Conservation (phyloP, 2,797 vertebrate species). For the Antennarius maculatus region DNA sequence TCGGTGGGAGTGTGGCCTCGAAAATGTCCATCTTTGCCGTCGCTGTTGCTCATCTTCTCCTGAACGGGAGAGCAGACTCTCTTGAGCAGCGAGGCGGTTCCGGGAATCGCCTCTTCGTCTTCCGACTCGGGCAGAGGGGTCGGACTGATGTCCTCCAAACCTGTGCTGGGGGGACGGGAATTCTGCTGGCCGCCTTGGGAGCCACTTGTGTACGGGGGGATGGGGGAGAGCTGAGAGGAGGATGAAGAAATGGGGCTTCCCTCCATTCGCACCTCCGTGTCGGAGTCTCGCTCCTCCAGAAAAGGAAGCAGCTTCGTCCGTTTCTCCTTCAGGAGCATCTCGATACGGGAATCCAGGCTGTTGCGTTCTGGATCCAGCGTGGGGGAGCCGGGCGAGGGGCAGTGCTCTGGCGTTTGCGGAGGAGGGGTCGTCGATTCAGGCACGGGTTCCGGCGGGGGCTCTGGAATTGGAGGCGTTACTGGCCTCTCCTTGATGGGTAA, state of each 20-base stretch:
- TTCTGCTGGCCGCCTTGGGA: constrained; percentile 84
- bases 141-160: constrained; percentile 96
- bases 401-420: constrained; percentile 88
- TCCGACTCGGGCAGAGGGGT: constrained; percentile 96
- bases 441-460: constrained; percentile 72
- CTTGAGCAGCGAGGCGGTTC: constrained; percentile 79
- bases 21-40: constrained; percentile 82
- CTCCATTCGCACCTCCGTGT: constrained; percentile 93
- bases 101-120: constrained; percentile 85
- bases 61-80: constrained; percentile 77
- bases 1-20: constrained; percentile 85
- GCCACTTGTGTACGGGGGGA: constrained; percentile 84
- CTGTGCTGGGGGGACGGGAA: constrained; percentile 91
- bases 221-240: constrained; percentile 95
- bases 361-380: constrained; percentile 89
- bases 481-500: constrained; percentile 87
- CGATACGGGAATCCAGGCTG: constrained; percentile 97
- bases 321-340: constrained; percentile 98
- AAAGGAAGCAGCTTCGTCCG: constrained; percentile 93
- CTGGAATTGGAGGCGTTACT: constrained; percentile 87
- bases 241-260: constrained; percentile 98
- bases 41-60: constrained; percentile 77
- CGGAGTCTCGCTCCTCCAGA: constrained; percentile 91
- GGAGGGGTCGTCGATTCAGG: constrained; percentile 80
- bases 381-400: constrained; percentile 89